Conservation (phyloP, 2,797 vertebrate species). For the Ispidina picta region DNA sequence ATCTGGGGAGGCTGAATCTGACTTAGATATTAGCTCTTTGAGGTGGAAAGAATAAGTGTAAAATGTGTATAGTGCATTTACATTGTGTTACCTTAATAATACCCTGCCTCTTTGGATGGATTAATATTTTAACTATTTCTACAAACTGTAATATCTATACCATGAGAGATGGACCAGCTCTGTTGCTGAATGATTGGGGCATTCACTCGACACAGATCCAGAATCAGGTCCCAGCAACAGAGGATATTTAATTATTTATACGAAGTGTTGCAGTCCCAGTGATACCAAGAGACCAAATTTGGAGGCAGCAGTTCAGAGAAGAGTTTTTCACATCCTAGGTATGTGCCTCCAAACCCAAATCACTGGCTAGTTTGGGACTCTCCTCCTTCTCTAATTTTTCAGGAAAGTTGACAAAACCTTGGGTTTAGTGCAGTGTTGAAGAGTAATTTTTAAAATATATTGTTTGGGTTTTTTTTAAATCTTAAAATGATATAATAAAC, state of each 20-base stretch:
- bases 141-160: background rate
- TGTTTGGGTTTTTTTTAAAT: background rate
- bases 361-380: background rate
- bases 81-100: background rate
- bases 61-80: background rate
- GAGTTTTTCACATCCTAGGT: background rate
- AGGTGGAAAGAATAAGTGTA: background rate
- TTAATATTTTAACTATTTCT: background rate
- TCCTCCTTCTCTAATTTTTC: background rate
- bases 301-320: background rate
- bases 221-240: background rate
- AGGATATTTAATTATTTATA: background rate
- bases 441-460: background rate
- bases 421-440: background rate
- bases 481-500: background rate
- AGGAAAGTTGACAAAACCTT: background rate
- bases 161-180: background rate
- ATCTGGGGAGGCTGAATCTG: background rate
- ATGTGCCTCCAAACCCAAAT: fast-evolving
- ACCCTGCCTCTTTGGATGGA: background rate
- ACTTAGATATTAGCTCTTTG: background rate
- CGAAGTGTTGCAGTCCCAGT: background rate
- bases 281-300: background rate
- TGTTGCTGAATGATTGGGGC: background rate
- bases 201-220: background rate